A percentile compares a stretch with the other conserved stretches of the same genome.
Evolutionary conservation across 1,140 invertebrate species (phyloP).

Genomic region (Brachionus koreanus): DNA sequence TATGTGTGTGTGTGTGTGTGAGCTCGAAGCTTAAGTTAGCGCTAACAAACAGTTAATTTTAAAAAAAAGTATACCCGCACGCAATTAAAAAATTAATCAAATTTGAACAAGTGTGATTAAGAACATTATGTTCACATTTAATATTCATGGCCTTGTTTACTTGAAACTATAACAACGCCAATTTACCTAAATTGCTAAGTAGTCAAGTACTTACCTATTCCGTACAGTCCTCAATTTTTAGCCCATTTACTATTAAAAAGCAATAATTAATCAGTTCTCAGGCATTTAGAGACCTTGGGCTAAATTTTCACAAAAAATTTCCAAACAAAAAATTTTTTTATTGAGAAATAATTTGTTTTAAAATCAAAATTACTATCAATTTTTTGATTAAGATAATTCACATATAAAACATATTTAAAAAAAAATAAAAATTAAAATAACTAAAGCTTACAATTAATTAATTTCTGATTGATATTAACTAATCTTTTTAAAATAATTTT

Average conservation of each 20-base stretch:
- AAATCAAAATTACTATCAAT: no score
- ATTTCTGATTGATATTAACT: no score
- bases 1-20: no score
- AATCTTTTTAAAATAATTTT: no score
- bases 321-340: not conserved
- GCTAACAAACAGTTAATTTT: not conserved
- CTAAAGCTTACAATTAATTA: no score
- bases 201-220: not conserved
- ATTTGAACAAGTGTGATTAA: not conserved
- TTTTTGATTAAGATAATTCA: no score
- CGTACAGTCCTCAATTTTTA: not conserved
- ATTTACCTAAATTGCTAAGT: not conserved
- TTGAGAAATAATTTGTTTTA: no score
- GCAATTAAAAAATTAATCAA: not conserved
- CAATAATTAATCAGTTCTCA: no score
- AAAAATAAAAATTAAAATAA: no score
- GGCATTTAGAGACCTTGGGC: no score
- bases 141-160: not conserved
- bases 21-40: not conserved
- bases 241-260: not conserved
- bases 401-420: no score
- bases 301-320: no score
- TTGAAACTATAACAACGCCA: conserved; percentile 9
- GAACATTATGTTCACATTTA: not conserved
- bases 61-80: not conserved